Evolutionary conservation across 2,113 vertebrate genomes (phyloP).

Genomic region (Ameiurus melas): DNA sequence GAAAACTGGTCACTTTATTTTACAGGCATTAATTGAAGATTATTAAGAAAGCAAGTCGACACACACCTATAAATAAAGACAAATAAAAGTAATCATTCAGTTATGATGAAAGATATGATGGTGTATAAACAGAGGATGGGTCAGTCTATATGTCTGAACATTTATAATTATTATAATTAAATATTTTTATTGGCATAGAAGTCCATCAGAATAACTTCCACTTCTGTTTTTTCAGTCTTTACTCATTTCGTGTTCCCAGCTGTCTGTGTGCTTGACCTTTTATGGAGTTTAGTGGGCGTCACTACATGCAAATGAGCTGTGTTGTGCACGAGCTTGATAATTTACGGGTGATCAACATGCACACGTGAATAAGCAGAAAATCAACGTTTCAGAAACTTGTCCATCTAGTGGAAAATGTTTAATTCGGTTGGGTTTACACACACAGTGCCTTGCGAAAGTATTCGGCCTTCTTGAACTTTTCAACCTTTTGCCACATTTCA

Average conservation of each 20-base stretch:
- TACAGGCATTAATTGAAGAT: too few relatives aligned
- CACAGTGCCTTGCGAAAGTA: too few relatives aligned
- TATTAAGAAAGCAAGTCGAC: too few relatives aligned
- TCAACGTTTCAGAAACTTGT: neutral
- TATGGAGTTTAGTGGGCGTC: neutral
- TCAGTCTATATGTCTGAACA: too few relatives aligned
- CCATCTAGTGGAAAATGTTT: neutral
- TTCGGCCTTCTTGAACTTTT: too few relatives aligned
- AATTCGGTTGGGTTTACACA: too few relatives aligned
- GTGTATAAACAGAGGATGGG: too few relatives aligned
- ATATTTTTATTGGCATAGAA: neutral
- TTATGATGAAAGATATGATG: too few relatives aligned
- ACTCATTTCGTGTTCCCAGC: neutral
- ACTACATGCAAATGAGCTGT: neutral
- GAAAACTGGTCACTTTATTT: neutral
- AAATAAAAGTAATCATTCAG: too few relatives aligned
- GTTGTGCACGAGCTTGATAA: neutral
- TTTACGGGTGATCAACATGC: neutral
- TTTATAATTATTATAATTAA: neutral
- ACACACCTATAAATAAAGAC: neutral
- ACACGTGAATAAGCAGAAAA: neutral
- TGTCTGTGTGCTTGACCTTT: neutral
- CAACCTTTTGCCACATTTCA: too few relatives aligned
- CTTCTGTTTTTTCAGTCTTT: neutral
- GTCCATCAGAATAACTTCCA: neutral